Percentiles rank a stretch among this genome's conserved stretches.
phyloP scores from a whole-genome alignment of 1,140 invertebrate genomes.

The Drosophila eugracilis region DNA sequence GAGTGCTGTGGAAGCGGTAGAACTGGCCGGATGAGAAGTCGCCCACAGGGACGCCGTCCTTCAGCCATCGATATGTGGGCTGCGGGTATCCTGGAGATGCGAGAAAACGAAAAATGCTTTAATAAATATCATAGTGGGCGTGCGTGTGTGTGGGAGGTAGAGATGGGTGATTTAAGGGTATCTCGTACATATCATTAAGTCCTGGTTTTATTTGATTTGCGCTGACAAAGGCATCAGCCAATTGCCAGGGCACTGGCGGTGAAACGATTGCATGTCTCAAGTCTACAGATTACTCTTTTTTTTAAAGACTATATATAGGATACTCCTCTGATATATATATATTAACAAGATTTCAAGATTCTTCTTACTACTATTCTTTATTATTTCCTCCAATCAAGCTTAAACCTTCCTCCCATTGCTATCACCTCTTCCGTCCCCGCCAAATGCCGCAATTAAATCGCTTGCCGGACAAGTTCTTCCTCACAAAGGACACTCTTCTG shows the following conservation, averaged over 20 bases:
- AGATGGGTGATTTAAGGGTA: not conserved
- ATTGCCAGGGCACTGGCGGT: not conserved
- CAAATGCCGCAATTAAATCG: slow-evolving; percentile 37
- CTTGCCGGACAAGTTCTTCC: slow-evolving; percentile 10
- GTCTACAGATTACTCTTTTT: not conserved
- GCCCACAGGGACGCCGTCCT: slow-evolving; percentile 91
- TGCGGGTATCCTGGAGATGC: slow-evolving; percentile 90
- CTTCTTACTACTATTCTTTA: too few species aligned
- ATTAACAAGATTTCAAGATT: too few species aligned
- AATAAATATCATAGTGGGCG: slow-evolving; percentile 23
- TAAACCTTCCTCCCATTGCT: too few species aligned
- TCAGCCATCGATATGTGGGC: slow-evolving; percentile 95
- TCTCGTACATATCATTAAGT: slow-evolving; percentile 19
- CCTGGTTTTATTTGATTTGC: slow-evolving; percentile 21
- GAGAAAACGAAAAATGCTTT: slow-evolving; percentile 1
- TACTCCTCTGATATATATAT: too few species aligned
- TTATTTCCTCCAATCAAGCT: too few species aligned
- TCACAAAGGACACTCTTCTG: slow-evolving; percentile 34
- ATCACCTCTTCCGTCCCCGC: not conserved
- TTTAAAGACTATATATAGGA: not conserved
- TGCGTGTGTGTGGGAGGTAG: not conserved
- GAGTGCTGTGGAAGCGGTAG: slow-evolving; percentile 92
- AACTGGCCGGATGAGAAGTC: slow-evolving; percentile 91
- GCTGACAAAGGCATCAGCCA: slow-evolving; percentile 13
- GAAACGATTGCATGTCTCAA: not conserved